phyloP scores from a whole-genome alignment of 2,888 invertebrate genomes.

The Meiosimyza platycephala region DNA sequence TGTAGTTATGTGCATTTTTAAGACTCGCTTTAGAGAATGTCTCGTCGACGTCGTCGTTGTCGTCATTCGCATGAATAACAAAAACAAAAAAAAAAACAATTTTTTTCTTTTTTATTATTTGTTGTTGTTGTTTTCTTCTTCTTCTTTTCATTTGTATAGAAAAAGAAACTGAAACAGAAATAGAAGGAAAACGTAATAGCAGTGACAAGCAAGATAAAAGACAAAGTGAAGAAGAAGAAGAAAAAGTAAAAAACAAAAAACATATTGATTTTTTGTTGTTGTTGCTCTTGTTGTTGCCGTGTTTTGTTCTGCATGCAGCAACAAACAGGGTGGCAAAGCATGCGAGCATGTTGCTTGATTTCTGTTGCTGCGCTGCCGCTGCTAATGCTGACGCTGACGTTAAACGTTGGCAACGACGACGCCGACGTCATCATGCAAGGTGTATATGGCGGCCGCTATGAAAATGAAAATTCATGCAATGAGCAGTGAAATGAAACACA shows the following conservation, averaged over 20 bases:
- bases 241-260: constrained; percentile 13
- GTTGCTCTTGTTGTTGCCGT: constrained; percentile 7
- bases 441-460: constrained; percentile 13
- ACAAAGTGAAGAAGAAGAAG: background rate
- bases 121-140: constrained; percentile 13
- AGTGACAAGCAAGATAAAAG: constrained; percentile 1
- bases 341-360: background rate
- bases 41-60: constrained; percentile 6
- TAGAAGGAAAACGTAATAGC: constrained; percentile 6
- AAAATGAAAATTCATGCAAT: constrained; percentile 30
- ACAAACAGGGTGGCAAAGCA: constrained; percentile 22
- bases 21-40: constrained; percentile 16
- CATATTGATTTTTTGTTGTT: constrained; percentile 34
- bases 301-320: constrained; percentile 25
- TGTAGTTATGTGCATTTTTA: constrained; percentile 2
- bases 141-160: constrained; percentile 18
- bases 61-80: constrained; percentile 29
- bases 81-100: background rate
- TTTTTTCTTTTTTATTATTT: background rate
- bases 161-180: constrained; percentile 14
- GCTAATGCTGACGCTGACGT: background rate
- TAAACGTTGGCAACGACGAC: background rate
- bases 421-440: constrained; percentile 32
- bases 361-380: background rate
- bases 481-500: constrained; percentile 10